phyloP scores from a whole-genome alignment of 2,113 vertebrate genomes.

The Hydrochoerus hydrochaeris region DNA sequence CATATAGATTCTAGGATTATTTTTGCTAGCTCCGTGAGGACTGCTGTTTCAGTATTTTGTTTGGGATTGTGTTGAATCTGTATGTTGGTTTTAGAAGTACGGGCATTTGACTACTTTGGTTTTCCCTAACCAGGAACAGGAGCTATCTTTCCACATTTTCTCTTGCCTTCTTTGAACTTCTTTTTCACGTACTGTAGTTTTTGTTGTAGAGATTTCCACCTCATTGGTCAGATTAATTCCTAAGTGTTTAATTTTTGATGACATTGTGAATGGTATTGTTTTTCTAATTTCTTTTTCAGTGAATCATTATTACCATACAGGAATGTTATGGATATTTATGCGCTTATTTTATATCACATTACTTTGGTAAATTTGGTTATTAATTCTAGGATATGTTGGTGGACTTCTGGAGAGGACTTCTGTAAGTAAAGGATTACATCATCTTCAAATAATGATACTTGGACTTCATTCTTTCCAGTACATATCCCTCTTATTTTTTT shows the following conservation, averaged over 20 bases:
- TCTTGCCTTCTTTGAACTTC: background rate
- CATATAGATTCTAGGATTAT: background rate
- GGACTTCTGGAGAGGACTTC: background rate
- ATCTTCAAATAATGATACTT: background rate
- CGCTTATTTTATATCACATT: background rate
- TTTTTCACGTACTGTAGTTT: background rate
- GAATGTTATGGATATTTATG: background rate
- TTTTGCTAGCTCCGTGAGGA: background rate
- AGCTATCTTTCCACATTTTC: background rate
- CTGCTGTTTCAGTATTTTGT: background rate
- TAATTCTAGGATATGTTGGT: background rate
- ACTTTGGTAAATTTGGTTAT: background rate
- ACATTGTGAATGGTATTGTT: background rate
- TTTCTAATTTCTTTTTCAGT: background rate
- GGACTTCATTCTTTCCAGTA: background rate
- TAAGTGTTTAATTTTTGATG: background rate
- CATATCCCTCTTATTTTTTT: background rate
- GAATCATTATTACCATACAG: background rate
- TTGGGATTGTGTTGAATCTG: background rate
- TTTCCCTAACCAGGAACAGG: background rate
- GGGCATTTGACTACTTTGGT: background rate
- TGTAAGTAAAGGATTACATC: background rate
- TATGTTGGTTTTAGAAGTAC: background rate
- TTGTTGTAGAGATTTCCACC: background rate
- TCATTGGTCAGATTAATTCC: background rate